A percentile compares a stretch with the other conserved stretches of the same genome.
These are phyloP conservation scores for Ariopsis seemanni DNA, from an alignment of 2,113 vertebrate genomes.

Conservation along the genomic window DNA sequence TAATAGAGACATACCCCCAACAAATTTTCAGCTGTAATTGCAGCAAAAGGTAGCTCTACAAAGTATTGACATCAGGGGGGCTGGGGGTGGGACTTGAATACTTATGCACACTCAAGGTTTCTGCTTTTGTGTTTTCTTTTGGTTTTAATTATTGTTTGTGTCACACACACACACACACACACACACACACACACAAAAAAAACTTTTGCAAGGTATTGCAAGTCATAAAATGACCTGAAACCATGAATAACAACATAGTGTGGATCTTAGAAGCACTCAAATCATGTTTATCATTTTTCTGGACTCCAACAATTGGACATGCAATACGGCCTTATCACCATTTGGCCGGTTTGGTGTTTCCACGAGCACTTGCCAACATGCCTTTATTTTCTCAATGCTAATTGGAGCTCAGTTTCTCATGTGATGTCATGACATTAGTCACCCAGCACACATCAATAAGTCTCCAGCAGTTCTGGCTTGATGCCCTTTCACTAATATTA, in stretches of 20 bases:
- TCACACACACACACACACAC: too few relatives aligned
- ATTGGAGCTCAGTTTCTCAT: slow-evolving; percentile 10
- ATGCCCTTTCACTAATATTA: slow-evolving; percentile 25
- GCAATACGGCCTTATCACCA: neutral
- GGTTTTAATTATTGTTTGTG: too few relatives aligned
- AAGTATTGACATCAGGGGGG: too few relatives aligned
- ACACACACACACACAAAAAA: neutral
- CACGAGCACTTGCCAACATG: slow-evolving; percentile 21
- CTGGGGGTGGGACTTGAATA: too few relatives aligned
- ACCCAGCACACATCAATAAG: slow-evolving; percentile 58
- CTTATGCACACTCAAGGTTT: too few relatives aligned
- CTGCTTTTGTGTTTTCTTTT: too few relatives aligned
- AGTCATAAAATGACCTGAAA: neutral
- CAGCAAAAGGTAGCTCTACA: too few relatives aligned
- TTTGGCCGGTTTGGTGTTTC: neutral
- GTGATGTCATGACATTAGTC: slow-evolving; percentile 60
- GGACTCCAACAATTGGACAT: neutral
- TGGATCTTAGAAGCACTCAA: neutral
- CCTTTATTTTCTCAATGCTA: slow-evolving; percentile 18
- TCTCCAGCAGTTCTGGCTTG: slow-evolving; percentile 34
- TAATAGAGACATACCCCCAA: too few relatives aligned
- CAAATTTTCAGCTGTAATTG: too few relatives aligned
- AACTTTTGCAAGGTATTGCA: neutral
- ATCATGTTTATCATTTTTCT: neutral
- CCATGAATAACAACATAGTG: neutral